These are phyloP conservation scores for Herpetotheres cachinnans DNA, from an alignment of 2,113 vertebrate genomes.

Conservation along the genomic window DNA sequence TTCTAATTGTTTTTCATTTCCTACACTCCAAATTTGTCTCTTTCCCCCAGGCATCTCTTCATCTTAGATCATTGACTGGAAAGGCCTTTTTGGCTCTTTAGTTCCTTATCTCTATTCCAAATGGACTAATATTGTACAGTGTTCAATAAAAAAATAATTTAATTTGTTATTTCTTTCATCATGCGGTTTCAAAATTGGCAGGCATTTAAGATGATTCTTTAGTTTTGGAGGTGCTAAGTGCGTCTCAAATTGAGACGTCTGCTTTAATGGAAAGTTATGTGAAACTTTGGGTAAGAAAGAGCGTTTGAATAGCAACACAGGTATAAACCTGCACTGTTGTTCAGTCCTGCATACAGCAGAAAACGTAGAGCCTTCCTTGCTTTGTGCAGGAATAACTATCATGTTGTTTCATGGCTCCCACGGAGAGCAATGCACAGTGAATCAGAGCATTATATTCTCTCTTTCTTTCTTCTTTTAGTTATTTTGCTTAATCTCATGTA, in stretches of 20 bases:
- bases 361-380: neutral
- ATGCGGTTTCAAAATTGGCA: neutral
- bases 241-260: neutral
- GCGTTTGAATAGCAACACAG: neutral
- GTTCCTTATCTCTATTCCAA: constrained; percentile 50
- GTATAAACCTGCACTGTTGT: neutral
- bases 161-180: constrained; percentile 52
- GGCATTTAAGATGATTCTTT: neutral
- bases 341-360: neutral
- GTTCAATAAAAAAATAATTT: constrained; percentile 48
- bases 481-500: constrained; percentile 38
- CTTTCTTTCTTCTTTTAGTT: constrained; percentile 28
- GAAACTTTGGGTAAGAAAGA: neutral
- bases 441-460: neutral
- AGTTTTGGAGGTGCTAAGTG: neutral
- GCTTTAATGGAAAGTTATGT: neutral
- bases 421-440: neutral
- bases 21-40: constrained; percentile 57
- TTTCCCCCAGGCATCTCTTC: constrained; percentile 60
- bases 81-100: constrained; percentile 53
- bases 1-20: constrained; percentile 73
- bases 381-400: neutral
- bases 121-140: constrained; percentile 50
- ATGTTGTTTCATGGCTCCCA: neutral
- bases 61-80: constrained; percentile 58